Conservation (phyloP, 2,888 invertebrate genomes). For the Trichogramma evanescens region DNA sequence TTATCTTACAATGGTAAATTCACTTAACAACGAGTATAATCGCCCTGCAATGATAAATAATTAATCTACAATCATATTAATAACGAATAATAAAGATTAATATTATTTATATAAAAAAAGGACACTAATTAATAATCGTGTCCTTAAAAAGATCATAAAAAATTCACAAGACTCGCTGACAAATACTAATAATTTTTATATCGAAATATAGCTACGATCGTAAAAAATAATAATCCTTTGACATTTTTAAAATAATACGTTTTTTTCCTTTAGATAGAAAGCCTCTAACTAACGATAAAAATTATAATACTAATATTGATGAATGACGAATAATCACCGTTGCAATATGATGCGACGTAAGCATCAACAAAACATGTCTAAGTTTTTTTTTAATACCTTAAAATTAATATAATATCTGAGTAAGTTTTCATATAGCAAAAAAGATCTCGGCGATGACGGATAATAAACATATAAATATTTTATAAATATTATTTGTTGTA, state of each 20-base stretch:
- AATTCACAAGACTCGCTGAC: conserved; percentile 26
- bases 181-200: neutral
- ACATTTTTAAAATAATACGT: conserved; percentile 10
- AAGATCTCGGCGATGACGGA: conserved; percentile 39
- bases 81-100: conserved; percentile 22
- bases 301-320: conserved; percentile 28
- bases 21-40: conserved; percentile 28
- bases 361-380: conserved; percentile 14
- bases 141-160: conserved; percentile 4
- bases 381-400: neutral
- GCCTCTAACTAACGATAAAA: conserved; percentile 3
- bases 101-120: conserved; percentile 27
- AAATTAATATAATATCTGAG: neutral
- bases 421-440: conserved; percentile 33
- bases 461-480: conserved; percentile 33
- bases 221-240: conserved; percentile 9
- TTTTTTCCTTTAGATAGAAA: neutral
- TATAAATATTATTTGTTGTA: conserved; percentile 21
- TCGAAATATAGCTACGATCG: too few species aligned
- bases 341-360: conserved; percentile 7
- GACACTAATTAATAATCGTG: conserved; percentile 6
- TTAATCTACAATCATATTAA: conserved; percentile 23
- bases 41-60: conserved; percentile 4
- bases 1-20: conserved; percentile 43
- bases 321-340: conserved; percentile 18